Percentiles rank a stretch among this genome's conserved stretches.
Evolutionary conservation across 2,113 vertebrate species (phyloP).

Genomic region (Orientallactaga bullata): DNA sequence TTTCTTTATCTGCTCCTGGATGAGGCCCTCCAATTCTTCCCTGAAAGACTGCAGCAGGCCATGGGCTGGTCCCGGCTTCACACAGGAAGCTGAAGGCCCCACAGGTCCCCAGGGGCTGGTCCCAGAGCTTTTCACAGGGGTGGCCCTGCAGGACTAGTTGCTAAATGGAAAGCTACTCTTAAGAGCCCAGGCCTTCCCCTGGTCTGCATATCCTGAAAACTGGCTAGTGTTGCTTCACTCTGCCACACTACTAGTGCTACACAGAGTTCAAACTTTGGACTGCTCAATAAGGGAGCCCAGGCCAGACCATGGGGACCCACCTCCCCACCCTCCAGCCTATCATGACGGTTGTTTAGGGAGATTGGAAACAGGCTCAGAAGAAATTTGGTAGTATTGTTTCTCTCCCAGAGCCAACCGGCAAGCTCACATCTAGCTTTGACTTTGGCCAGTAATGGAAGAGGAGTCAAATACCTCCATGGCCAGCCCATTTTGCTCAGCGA

Average conservation of each 20-base stretch:
- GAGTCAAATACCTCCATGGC: not conserved
- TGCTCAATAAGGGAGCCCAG: not conserved
- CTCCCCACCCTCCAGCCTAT: not conserved
- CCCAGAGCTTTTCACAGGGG: not conserved
- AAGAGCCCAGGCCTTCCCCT: no score
- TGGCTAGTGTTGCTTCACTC: not conserved
- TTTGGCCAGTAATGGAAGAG: not conserved
- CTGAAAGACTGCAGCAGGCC: constrained; percentile 92
- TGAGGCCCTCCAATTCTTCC: constrained; percentile 98
- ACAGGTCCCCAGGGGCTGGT: not conserved
- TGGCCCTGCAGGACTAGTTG: not conserved
- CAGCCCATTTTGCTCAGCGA: not conserved
- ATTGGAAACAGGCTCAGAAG: not conserved
- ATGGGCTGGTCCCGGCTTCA: not conserved
- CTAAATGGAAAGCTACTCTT: no score
- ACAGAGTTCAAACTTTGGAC: not conserved
- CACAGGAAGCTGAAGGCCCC: not conserved
- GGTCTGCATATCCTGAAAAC: no score
- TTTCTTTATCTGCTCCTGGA: constrained; percentile 99
- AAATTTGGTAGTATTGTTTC: not conserved
- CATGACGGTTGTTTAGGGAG: not conserved
- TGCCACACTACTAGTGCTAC: not conserved
- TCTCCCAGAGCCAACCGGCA: not conserved
- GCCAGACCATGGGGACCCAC: not conserved
- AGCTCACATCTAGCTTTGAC: not conserved